phyloP scores from a whole-genome alignment of 2,888 invertebrate genomes.

The Mesochorus sp. region DNA sequence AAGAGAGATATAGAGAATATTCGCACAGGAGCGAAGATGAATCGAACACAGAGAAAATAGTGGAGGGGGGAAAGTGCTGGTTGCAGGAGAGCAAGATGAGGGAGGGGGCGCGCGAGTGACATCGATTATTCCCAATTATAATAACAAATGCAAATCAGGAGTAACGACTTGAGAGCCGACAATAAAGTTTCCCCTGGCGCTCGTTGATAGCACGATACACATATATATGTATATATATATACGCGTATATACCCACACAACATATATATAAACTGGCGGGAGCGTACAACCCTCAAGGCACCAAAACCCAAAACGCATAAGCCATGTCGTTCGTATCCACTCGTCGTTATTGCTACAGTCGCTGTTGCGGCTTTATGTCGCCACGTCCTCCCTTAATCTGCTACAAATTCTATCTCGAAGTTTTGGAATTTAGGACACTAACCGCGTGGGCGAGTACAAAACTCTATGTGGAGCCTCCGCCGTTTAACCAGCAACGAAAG shows the following conservation, averaged over 20 bases:
- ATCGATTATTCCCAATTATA: slow-evolving; percentile 81
- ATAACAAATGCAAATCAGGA: slow-evolving; percentile 81
- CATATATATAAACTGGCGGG: background rate
- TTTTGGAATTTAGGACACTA: slow-evolving; percentile 12
- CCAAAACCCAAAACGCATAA: too few relatives aligned
- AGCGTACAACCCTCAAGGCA: too few relatives aligned
- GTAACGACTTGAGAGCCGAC: slow-evolving; percentile 77
- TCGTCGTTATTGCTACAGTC: background rate
- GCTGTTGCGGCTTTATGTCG: slow-evolving; percentile 50
- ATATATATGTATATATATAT: too few relatives aligned
- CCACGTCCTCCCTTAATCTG: background rate
- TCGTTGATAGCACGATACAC: slow-evolving; percentile 59
- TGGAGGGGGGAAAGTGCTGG: background rate
- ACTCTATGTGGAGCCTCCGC: too few relatives aligned
- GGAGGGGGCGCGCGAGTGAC: slow-evolving; percentile 46
- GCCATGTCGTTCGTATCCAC: slow-evolving; percentile 3
- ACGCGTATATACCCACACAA: background rate
- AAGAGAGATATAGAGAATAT: background rate
- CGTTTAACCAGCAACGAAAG: too few relatives aligned
- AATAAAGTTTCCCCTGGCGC: slow-evolving; percentile 76
- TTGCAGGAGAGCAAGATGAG: background rate
- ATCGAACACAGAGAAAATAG: slow-evolving; percentile 23
- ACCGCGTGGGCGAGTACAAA: slow-evolving; percentile 1
- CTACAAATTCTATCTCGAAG: background rate
- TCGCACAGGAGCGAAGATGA: slow-evolving; percentile 20